Percentiles rank a stretch among this genome's conserved stretches.
These are phyloP conservation scores for Mustela nigripes DNA, from an alignment of 2,113 vertebrate genomes.

Conservation along the genomic window DNA sequence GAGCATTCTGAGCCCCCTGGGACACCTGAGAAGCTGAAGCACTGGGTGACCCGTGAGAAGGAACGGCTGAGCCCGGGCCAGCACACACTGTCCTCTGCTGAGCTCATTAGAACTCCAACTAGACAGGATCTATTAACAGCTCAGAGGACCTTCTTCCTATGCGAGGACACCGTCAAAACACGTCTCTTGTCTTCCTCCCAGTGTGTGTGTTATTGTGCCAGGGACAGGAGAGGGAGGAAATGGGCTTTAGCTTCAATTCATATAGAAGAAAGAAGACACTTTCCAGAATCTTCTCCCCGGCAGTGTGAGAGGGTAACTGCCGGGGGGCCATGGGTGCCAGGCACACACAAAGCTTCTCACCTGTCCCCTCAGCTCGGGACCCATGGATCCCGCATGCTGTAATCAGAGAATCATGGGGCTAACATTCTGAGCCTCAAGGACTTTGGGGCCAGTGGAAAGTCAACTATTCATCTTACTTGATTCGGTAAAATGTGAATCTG, in stretches of 20 bases:
- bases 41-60: background rate
- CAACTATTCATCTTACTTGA: background rate
- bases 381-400: background rate
- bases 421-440: background rate
- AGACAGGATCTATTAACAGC: background rate
- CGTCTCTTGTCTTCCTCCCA: background rate
- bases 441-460: background rate
- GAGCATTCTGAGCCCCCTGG: background rate
- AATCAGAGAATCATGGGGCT: background rate
- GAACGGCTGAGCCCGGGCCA: background rate
- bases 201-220: background rate
- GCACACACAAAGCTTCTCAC: background rate
- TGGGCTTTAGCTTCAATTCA: background rate
- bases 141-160: background rate
- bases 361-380: background rate
- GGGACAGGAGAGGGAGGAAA: rapidly evolving
- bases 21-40: background rate
- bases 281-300: background rate
- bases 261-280: background rate
- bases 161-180: background rate
- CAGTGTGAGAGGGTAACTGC: background rate
- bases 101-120: background rate
- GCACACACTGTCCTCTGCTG: background rate
- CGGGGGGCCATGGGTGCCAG: background rate
- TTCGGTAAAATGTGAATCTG: background rate